These are phyloP conservation scores for Drosophila hamatofila DNA, from an alignment of 2,888 invertebrate genomes.

Conservation along the genomic window DNA sequence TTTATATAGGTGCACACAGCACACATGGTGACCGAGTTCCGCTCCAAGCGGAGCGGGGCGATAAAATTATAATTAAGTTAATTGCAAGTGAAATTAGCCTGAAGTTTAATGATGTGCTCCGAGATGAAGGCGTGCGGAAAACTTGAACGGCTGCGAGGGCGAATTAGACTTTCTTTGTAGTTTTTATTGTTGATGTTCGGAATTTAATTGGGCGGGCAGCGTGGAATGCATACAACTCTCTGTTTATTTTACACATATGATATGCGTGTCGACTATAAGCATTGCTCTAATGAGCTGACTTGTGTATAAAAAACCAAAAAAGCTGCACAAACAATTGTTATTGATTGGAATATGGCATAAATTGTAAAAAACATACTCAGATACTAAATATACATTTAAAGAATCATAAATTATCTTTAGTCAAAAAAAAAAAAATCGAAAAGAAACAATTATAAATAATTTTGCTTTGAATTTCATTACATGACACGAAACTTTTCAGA, in stretches of 20 bases:
- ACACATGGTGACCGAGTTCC: conserved; percentile 61
- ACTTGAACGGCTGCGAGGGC: not conserved
- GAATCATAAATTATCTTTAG: too few relatives aligned
- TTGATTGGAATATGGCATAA: not conserved
- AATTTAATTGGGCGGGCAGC: conserved; percentile 7
- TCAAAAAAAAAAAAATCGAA: too few relatives aligned
- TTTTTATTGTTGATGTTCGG: conserved; percentile 31
- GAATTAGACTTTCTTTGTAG: conserved; percentile 49
- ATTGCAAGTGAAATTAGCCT: conserved; percentile 76
- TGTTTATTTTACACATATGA: conserved; percentile 28
- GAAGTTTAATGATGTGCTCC: conserved; percentile 68
- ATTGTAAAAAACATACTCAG: not conserved
- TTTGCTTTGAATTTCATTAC: too few relatives aligned
- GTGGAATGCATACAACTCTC: not conserved
- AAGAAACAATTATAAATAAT: too few relatives aligned
- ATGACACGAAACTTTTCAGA: too few relatives aligned
- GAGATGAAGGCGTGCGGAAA: conserved; percentile 49
- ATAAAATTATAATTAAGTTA: conserved; percentile 76
- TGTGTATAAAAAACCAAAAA: not conserved
- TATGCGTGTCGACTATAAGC: conserved; percentile 15
- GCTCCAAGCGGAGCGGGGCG: conserved; percentile 52
- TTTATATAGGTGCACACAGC: conserved; percentile 35
- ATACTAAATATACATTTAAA: too few relatives aligned
- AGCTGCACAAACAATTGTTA: not conserved
- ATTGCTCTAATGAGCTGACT: not conserved